phyloP scores from a whole-genome alignment of 2,113 vertebrate genomes.

The Rhegmatorhina hoffmannsi region DNA sequence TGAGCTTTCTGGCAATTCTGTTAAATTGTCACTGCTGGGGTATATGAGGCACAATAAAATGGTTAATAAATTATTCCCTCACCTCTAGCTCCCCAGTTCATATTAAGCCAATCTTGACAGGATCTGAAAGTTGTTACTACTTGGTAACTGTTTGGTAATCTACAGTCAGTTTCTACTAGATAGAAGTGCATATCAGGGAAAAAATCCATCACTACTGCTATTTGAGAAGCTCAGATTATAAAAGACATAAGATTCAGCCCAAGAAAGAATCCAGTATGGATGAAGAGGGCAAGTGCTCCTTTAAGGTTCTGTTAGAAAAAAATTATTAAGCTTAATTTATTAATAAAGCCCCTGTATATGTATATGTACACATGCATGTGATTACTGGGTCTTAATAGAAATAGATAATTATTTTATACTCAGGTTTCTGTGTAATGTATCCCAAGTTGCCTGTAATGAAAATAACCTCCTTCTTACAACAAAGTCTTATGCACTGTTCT shows the following conservation, averaged over 20 bases:
- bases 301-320: background rate
- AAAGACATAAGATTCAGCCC: background rate
- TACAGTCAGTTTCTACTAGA: background rate
- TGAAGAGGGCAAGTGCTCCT: background rate
- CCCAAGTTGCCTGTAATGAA: background rate
- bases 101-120: background rate
- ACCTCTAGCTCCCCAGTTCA: background rate
- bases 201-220: background rate
- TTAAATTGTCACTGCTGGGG: background rate
- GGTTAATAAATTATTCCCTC: background rate
- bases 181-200: background rate
- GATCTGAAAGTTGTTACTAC: background rate
- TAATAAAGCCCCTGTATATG: background rate
- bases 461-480: background rate
- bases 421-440: background rate
- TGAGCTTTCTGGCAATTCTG: background rate
- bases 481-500: background rate
- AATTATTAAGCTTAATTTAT: background rate
- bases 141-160: background rate
- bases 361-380: background rate
- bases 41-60: background rate
- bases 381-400: background rate
- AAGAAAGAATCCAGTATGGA: background rate
- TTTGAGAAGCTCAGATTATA: background rate
- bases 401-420: background rate